Evolutionary conservation across 2,797 vertebrate species (phyloP), one percentile per base, ranked within the genome.

Genomic region (Stomatorhinus walkeri): DNA sequence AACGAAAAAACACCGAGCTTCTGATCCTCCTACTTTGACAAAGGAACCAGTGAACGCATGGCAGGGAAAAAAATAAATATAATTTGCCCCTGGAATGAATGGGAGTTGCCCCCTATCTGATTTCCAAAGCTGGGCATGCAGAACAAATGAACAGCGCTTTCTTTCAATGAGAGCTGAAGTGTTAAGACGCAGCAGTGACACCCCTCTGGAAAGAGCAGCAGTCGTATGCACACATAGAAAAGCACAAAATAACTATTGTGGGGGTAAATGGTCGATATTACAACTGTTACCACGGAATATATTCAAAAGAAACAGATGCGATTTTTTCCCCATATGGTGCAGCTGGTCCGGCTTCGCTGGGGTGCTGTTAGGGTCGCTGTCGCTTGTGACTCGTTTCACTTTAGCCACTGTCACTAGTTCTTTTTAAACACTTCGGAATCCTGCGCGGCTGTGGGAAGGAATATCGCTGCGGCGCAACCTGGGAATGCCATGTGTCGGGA

Each of bases 401-500:
- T 88, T 90, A 89, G n/a, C 40, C 89, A 88, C 91, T 84, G 92
- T 92, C 68, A 90, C 87, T 91, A 84, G 89, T 89, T 85, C 89
- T 90, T 92, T 91, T 91, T 91, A 79, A 92, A 87, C 81, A 94
- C 92, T 94, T 90, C 91, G 92, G 92, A 91, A 91, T 90, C 89
- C 91, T 91, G 91, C 89, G 90, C 93, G 94, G 93, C 94, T 93
- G 94, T 93, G 91, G 4, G 90, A 90, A 88, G 92, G 91, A 91
- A 90, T 85, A 89, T 10, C 88, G 92, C 93, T 90, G 93, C 94
- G 90, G 92, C 92, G 91, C 92, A 90, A 90, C 87, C 89, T 91
- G 89, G 93, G 93, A 93, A 93, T 94, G 94, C 94, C 96, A 96
- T 96, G 95, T 96, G 95, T 95, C 94, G 92, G 76, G 88, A 90